These are phyloP conservation scores for Gastrophysa polygoni DNA, from an alignment of 2,888 invertebrate species.

Conservation along the genomic window DNA sequence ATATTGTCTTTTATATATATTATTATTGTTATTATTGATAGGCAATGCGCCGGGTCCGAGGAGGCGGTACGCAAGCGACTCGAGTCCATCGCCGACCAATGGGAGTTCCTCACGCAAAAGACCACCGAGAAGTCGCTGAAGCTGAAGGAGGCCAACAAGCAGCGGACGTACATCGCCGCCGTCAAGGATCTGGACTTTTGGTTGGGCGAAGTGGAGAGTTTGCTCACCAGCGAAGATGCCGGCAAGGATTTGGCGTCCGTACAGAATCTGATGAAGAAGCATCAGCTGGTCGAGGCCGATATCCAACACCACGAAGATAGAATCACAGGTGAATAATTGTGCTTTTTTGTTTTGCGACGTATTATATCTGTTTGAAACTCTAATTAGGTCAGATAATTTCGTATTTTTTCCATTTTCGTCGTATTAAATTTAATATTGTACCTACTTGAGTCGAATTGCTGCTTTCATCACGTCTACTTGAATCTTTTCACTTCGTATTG, in stretches of 20 bases:
- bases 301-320: conserved; percentile 96
- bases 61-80: conserved; percentile 92
- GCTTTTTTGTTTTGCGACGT: conserved; percentile 9
- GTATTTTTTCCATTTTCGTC: no score
- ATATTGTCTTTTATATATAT: no score
- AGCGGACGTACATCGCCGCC: conserved; percentile 98
- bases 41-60: conserved; percentile 97
- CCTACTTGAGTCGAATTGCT: no score
- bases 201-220: conserved; percentile 98
- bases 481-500: no score
- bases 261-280: conserved; percentile 98
- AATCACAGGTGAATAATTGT: conserved; percentile 69
- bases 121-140: conserved; percentile 98
- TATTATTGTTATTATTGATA: no score
- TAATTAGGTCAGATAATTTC: no score
- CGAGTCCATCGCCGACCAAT: conserved; percentile 95
- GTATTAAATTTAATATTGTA: no score
- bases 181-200: conserved; percentile 99
- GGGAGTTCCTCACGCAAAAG: conserved; percentile 98
- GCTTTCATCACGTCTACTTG: no score
- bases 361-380: no score
- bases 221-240: conserved; percentile 94
- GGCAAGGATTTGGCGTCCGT: conserved; percentile 98
- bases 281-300: conserved; percentile 97
- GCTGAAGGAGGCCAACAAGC: conserved; percentile 98